Base-by-base conservation (phyloP, 2,888 invertebrate genomes). In the Drosophila anomalipes region DNA sequence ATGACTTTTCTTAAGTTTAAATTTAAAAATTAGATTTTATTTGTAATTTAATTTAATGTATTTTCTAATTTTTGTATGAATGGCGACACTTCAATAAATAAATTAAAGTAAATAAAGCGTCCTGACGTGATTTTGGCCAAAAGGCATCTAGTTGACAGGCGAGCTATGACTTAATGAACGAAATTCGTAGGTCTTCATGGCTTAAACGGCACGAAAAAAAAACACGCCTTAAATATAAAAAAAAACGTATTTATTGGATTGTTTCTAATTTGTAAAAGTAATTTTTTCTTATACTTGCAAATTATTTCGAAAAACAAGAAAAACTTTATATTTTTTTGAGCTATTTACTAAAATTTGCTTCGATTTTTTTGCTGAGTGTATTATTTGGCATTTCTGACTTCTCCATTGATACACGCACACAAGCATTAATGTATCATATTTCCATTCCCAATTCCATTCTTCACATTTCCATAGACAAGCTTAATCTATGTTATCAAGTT, bases 121-220 rank as follows among this genome's bases (percentile, higher is more conserved):
- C 70, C 63, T 67, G 53, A 57, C 69, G 71, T 83, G 77, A 83
- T 77, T 81, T 47, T 71, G 26, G 37, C 49, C 35, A 52, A 64
- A 56, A 70, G 51, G 35, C 33, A 60, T 57, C 67, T 70, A 62
- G 51, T 61, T 61, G 37, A 44, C 14, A 32, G 47, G 54, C 39
- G 33, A 54, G 51, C 60, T 56, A 56, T 70, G 70, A 69, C 74
- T 56, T 81, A 79, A 66, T 79, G 74, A 66, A 35, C 26, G 32
- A 26, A 30, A 37, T 26, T 28, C 5, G 9, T 47, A 44, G 54
- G 60, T 56, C 41, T 61, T 67, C 67, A 54, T 65, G 49, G 65
- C 54, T 39, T 5, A 57, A 68, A 51, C 39, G 9, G 4, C 49
- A 10, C 10, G n/a, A n/a, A 41, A 41, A 41, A 47, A 47, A 28